phyloP scores from a whole-genome alignment of 2,797 vertebrate genomes.

The Discoglossus pictus region DNA sequence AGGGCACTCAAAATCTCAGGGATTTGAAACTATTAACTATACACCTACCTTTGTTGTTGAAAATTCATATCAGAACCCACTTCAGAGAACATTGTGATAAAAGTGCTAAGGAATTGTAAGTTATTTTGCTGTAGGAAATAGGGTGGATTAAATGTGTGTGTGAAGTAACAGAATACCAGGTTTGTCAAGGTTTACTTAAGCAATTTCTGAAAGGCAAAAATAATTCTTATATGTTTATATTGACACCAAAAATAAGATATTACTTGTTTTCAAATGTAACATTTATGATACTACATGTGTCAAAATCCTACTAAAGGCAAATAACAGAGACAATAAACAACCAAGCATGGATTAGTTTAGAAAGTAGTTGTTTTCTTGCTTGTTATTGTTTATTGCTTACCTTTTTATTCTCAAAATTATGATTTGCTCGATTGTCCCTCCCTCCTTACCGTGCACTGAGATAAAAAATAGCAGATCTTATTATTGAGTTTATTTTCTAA shows the following conservation, averaged over 20 bases:
- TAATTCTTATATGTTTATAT: too few relatives aligned
- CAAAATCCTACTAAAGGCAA: too few relatives aligned
- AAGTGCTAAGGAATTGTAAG: background rate
- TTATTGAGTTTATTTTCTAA: too few relatives aligned
- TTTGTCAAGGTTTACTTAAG: background rate
- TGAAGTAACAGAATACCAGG: background rate
- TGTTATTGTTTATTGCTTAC: too few relatives aligned
- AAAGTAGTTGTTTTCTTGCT: too few relatives aligned
- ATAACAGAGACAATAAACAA: too few relatives aligned
- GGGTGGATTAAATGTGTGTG: background rate
- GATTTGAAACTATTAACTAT: background rate
- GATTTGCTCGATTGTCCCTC: too few relatives aligned
- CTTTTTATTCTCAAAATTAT: too few relatives aligned
- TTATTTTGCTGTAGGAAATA: conserved; percentile 5
- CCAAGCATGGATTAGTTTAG: too few relatives aligned
- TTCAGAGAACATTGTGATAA: background rate
- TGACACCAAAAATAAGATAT: background rate
- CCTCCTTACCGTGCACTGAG: too few relatives aligned
- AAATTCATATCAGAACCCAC: background rate
- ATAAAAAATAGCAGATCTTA: too few relatives aligned
- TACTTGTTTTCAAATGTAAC: background rate
- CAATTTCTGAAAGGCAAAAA: background rate
- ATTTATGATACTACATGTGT: too few relatives aligned
- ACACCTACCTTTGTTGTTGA: background rate
- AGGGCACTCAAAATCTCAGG: background rate